Evolutionary conservation across 2,113 vertebrate genomes (phyloP), one percentile per base, ranked within the genome.

Genomic region (Otus sunia): DNA sequence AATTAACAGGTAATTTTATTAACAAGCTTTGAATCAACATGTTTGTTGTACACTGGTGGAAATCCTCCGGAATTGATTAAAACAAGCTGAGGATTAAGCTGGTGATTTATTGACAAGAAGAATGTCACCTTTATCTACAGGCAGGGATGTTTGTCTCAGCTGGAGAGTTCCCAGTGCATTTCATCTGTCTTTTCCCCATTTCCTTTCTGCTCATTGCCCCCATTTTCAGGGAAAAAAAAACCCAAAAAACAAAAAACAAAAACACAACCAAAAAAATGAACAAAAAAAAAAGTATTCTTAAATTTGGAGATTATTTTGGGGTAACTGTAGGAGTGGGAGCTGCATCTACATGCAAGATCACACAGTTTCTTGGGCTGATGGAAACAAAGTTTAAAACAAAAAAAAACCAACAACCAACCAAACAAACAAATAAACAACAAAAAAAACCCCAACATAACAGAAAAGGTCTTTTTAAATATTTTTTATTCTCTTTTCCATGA

Each of bases 21-120:
- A 95, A 43, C 43, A 71, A 87, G 59, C 27, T 64, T 96, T 92
- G 26, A 81, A 74, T 73, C 78, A 60, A 86, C 34, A 18, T 86
- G 50, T 93, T 90, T 89, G 52, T 82, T 96, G 58, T 91, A 59
- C 56, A 91, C 83, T 90, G 41, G 34, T 95, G 73, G 89, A 97
- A 97, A 96, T 92, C 81, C 66, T 86, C 50, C 64, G 92, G 79
- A 91, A 97, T 8, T 95, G 83, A 97, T 92, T 96, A 92, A 95
- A 86, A 50, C 62, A 91, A 75, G 50, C 95, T 93, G 95, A 97
- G 95, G 94, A 95, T 97, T 97, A 98, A 95, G 90, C 53, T 66
- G 62, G 77, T 94, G 84, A 97, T 96, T 93, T 96, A 96, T 86
- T 88, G 92, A 90, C 59, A 76, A 45, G 92, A 97, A 94, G 78